Conservation (phyloP, 2,888 invertebrate genomes). For the Tetramorium bicarinatum region DNA sequence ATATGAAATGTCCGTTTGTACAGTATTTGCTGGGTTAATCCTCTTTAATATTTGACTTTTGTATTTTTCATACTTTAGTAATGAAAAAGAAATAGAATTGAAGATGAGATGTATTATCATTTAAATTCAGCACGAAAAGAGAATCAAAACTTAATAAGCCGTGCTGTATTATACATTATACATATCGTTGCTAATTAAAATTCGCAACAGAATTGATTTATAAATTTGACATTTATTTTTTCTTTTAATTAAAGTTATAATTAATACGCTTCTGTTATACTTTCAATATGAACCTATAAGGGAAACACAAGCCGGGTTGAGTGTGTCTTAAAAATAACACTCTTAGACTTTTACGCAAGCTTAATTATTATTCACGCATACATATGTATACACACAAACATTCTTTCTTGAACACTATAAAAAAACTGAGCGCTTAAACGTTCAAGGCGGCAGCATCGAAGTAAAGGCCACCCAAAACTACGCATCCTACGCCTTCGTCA, state of each 20-base stretch:
- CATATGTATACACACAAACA: slow-evolving; percentile 41
- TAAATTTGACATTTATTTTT: not conserved
- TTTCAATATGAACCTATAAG: not conserved
- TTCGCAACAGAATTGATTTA: not conserved
- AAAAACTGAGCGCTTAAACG: slow-evolving; percentile 73
- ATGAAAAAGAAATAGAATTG: not conserved
- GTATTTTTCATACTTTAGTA: not conserved
- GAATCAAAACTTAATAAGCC: not conserved
- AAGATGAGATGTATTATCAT: not conserved
- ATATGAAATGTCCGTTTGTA: slow-evolving; percentile 3
- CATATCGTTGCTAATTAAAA: slow-evolving; percentile 10
- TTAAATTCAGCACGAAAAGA: not conserved
- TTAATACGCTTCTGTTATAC: not conserved
- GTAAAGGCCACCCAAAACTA: slow-evolving; percentile 87
- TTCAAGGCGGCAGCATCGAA: slow-evolving; percentile 87
- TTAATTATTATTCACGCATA: slow-evolving; percentile 61
- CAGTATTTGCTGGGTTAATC: not conserved
- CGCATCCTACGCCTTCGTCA: slow-evolving; percentile 87
- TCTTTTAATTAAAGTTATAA: not conserved
- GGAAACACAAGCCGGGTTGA: slow-evolving; percentile 62
- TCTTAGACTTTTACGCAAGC: slow-evolving; percentile 61
- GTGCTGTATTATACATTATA: not conserved
- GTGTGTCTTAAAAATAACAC: slow-evolving; percentile 36
- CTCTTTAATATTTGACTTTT: not conserved
- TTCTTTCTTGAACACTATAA: slow-evolving; percentile 66